A percentile compares a stretch with the other conserved stretches of the same genome.
phyloP scores from a whole-genome alignment of 2,888 invertebrate genomes.

The Galerucella calmariensis region DNA sequence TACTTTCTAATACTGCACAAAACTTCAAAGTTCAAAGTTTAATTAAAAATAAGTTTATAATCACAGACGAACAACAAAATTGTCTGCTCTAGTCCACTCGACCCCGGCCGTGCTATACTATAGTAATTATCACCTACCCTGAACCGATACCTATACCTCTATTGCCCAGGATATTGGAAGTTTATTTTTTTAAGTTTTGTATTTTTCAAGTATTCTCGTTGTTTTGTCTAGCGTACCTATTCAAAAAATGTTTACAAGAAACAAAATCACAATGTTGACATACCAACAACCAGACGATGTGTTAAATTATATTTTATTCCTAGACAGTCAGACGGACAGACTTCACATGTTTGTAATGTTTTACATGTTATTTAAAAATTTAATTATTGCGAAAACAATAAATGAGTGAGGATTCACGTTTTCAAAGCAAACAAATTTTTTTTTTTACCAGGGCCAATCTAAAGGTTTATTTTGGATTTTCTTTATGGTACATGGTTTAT shows the following conservation, averaged over 20 bases:
- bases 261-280: neutral
- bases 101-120: too few relatives aligned
- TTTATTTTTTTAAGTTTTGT: neutral
- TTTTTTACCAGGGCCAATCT: too few relatives aligned
- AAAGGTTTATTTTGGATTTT: too few relatives aligned
- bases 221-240: constrained; percentile 7
- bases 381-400: neutral
- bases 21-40: too few relatives aligned
- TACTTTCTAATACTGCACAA: too few relatives aligned
- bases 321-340: neutral
- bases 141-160: neutral
- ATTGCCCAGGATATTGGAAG: neutral
- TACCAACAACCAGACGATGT: constrained; percentile 16
- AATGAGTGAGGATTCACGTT: neutral
- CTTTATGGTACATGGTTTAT: too few relatives aligned
- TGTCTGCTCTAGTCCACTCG: too few relatives aligned
- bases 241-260: constrained; percentile 13
- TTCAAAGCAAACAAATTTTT: neutral
- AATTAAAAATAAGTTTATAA: too few relatives aligned
- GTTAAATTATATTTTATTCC: constrained; percentile 8
- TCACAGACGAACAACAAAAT: too few relatives aligned
- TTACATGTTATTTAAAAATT: neutral
- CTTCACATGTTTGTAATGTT: constrained; percentile 2
- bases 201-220: constrained; percentile 1
- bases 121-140: too few relatives aligned